Evolutionary conservation across 2,888 invertebrate species (phyloP).

Genomic region (Ommatoiulus sabulosus): DNA sequence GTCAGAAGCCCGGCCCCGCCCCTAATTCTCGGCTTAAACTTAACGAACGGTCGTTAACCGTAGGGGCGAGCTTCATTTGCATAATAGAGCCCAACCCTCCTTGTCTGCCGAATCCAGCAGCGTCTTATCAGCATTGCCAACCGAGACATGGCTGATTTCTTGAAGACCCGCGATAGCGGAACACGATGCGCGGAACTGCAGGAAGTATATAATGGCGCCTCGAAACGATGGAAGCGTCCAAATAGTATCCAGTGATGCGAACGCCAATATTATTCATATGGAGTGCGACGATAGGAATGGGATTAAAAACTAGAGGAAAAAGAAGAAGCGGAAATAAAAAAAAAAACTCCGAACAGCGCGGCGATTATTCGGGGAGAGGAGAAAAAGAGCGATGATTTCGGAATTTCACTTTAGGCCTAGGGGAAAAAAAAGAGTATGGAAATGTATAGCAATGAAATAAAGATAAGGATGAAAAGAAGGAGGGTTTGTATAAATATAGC

Average conservation of each 20-base stretch:
- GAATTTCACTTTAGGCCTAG: conserved; percentile 10
- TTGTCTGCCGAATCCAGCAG: neutral
- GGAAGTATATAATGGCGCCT: conserved; percentile 40
- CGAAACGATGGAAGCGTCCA: neutral
- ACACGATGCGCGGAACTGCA: neutral
- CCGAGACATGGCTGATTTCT: conserved; percentile 46
- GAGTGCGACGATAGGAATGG: conserved; percentile 38
- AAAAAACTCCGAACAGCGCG: neutral
- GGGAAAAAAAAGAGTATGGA: neutral
- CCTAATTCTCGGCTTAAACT: neutral
- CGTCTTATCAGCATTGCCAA: conserved; percentile 49
- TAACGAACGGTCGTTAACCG: conserved; percentile 24
- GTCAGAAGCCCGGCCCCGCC: neutral
- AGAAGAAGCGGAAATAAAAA: neutral
- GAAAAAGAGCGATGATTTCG: conserved; percentile 25
- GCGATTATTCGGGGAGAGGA: neutral
- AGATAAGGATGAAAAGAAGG: conserved; percentile 19
- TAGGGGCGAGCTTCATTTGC: neutral
- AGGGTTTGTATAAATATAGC: conserved; percentile 7
- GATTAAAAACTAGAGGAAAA: conserved; percentile 29
- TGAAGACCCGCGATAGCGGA: conserved; percentile 32
- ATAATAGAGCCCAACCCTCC: conserved; percentile 17
- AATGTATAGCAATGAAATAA: conserved; percentile 25
- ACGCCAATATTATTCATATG: conserved; percentile 50
- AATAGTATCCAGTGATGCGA: conserved; percentile 51